phyloP scores from a whole-genome alignment of 2,888 invertebrate species.

The Fragum whitleyi region DNA sequence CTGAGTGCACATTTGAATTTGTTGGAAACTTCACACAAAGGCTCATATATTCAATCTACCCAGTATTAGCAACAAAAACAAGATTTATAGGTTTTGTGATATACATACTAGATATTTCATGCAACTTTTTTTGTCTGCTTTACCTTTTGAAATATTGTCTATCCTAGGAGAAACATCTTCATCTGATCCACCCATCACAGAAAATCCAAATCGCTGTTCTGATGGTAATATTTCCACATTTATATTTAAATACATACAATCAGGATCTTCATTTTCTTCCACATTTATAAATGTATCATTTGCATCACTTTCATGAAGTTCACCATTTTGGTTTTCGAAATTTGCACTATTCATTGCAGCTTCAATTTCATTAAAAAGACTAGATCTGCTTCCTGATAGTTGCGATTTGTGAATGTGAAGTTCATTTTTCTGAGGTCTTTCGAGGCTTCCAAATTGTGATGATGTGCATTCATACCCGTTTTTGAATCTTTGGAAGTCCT shows the following conservation, averaged over 20 bases:
- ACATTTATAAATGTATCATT: slow-evolving; percentile 19
- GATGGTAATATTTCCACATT: slow-evolving; percentile 73
- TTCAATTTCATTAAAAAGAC: slow-evolving; percentile 52
- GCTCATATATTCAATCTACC: too few relatives aligned
- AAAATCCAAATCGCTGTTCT: slow-evolving; percentile 85
- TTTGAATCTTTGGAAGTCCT: slow-evolving; percentile 62
- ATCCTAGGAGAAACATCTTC: slow-evolving; percentile 85
- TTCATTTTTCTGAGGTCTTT: slow-evolving; percentile 35
- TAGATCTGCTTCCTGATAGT: slow-evolving; percentile 14
- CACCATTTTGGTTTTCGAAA: not conserved
- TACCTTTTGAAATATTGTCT: slow-evolving; percentile 85
- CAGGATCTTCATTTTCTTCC: slow-evolving; percentile 25
- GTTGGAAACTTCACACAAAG: too few relatives aligned
- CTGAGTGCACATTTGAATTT: too few relatives aligned
- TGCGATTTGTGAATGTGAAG: not conserved
- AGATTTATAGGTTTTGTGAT: too few relatives aligned
- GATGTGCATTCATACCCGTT: slow-evolving; percentile 61
- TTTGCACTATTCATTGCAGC: slow-evolving; percentile 32
- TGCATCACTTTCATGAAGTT: not conserved
- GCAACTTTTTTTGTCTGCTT: too few relatives aligned
- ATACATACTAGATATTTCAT: too few relatives aligned
- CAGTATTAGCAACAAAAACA: too few relatives aligned
- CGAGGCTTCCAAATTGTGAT: slow-evolving; percentile 58
- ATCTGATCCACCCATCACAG: slow-evolving; percentile 85
- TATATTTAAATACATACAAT: slow-evolving; percentile 47